A percentile compares a stretch with the other conserved stretches of the same genome.
Conservation (phyloP, 1,140 invertebrate species). For the Psilanteris sp. region DNA sequence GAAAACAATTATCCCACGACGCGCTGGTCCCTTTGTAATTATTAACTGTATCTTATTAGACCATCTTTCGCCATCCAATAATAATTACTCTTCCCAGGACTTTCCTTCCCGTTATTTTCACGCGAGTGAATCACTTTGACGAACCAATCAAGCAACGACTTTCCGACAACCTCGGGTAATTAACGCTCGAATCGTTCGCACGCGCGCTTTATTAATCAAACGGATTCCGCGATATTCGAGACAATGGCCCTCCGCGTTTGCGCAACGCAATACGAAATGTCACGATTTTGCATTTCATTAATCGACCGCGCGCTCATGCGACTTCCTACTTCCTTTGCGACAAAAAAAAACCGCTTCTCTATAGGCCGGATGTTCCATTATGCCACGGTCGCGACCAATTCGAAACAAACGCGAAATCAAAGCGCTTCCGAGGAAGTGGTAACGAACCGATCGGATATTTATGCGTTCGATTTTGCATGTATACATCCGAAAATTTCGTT, state of each 20-base stretch:
- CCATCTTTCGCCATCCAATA: too few species aligned
- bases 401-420: not conserved
- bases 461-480: too few species aligned
- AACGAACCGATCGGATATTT: too few species aligned
- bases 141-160: conserved; percentile 5
- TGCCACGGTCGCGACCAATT: not conserved
- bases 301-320: conserved; percentile 4
- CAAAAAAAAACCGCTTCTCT: not conserved
- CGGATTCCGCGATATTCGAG: not conserved
- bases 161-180: not conserved
- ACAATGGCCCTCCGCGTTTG: not conserved
- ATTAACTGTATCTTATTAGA: too few species aligned
- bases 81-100: not conserved
- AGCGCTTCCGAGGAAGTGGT: too few species aligned
- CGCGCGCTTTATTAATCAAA: not conserved
- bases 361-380: not conserved
- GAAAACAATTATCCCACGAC: too few species aligned
- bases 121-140: conserved; percentile 15
- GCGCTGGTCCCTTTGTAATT: too few species aligned
- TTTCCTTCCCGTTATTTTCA: conserved; percentile 11
- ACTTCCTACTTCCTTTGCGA: conserved; percentile 5
- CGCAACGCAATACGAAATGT: not conserved
- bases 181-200: not conserved
- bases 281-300: conserved; percentile 15
- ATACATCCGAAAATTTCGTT: too few species aligned